These are phyloP conservation scores for Hemitrygon akajei DNA, from an alignment of 2,797 vertebrate species.

Conservation along the genomic window DNA sequence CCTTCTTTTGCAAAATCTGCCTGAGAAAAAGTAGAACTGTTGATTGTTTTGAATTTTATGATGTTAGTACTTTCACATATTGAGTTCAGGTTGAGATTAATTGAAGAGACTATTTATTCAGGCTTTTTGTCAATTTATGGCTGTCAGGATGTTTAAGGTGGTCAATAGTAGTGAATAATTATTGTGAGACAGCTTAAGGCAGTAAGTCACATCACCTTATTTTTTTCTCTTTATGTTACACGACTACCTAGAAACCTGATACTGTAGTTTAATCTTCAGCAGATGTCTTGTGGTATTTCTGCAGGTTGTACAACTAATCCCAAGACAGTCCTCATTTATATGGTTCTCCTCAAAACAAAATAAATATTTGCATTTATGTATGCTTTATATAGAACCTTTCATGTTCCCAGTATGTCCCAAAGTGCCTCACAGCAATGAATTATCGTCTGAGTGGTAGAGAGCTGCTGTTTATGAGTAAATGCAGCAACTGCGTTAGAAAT, in stretches of 20 bases:
- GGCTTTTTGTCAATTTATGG: background rate
- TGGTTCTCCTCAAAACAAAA: background rate
- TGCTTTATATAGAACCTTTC: background rate
- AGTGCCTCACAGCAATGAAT: background rate
- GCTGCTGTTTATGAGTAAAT: background rate
- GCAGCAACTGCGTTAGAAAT: background rate
- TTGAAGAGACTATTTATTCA: background rate
- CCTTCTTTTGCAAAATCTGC: background rate
- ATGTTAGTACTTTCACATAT: background rate
- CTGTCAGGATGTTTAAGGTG: background rate
- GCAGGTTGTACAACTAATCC: background rate
- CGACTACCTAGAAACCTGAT: background rate
- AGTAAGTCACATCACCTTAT: background rate
- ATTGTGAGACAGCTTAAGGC: background rate
- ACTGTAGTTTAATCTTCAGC: no score
- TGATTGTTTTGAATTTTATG: background rate
- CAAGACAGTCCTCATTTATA: background rate
- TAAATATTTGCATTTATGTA: conserved; percentile 11
- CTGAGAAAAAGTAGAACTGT: background rate
- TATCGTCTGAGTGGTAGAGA: background rate
- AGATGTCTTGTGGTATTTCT: background rate
- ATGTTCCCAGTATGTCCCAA: background rate
- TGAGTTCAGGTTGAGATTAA: background rate
- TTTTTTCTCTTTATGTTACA: background rate
- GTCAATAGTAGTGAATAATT: background rate